Evolutionary conservation across 2,797 vertebrate genomes (phyloP), one percentile per base, ranked within the genome.

Genomic region (Darevskia mixta): DNA sequence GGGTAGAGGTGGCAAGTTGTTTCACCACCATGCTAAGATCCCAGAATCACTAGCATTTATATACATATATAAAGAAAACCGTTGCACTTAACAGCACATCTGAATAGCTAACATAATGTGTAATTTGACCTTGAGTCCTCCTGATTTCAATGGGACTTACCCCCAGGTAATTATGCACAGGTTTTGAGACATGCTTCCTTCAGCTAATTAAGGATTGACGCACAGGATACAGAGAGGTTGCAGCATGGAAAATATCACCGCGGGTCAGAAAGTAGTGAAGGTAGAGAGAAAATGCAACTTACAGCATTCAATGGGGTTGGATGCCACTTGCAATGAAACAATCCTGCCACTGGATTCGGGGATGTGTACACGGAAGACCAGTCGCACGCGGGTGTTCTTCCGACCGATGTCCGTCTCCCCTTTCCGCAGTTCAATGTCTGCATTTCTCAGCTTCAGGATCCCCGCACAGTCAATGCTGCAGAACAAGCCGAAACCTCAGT

Each of bases 251-350:
- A 23, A 84, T 38, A 64, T 8, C 10, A 32, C 49, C 35, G 64
- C 43, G 27, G 27, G 25, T 10, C 79, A 75, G 29, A 67, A 75
- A 66, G 23, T 27, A 55, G 67, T 35, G n/a, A 79, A 8, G 15
- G 69, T 76, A 67, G 1, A 25, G 32, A 82, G 81, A 38, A 81
- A 81, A 69, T 58, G 71, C 13, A 15, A 97, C 99, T 99, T 95
- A 99, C 99, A 99, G 97, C 99, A 99, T 93, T 99, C 99, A 0
- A 99, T 98, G 87, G 99, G 98, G 94, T 98, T 98, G 1, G 99
- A 99, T 0, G 99, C 98, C 0, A 95, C 98, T 94, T 99, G 99
- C 91, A 99, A 96, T 58, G 99, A 99, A 43, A 99, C 79, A 32
- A 98, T 95, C 88, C 98, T 97, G 71, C 98, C 98, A 3, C 96